Base-by-base conservation (phyloP, 2,797 vertebrate genomes). In the Dipus sagitta region DNA sequence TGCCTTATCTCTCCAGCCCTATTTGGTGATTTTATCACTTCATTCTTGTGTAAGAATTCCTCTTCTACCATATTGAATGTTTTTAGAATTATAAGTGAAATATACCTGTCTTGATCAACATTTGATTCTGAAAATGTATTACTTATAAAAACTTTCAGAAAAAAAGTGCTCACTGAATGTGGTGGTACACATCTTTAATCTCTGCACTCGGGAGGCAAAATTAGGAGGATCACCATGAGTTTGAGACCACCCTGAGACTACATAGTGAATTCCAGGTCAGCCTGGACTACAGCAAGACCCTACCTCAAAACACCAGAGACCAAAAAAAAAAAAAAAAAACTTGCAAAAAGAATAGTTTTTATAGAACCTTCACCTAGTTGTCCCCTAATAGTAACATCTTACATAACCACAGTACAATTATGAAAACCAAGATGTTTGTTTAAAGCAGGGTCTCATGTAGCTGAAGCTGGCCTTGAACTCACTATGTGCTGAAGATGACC, bases 41-140 rank as follows among this genome's bases (percentile, higher is more conserved):
- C 81, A 79, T 89, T 92, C 71, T 54, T 74, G 62, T 82, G 60
- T 38, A 86, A 81, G 18, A 91, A 92, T 32, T 92, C 38, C 64
- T 70, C 34, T 9, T 64, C 30, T 88, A 75, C 24, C 68, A 71
- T 18, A 38, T 30, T 70, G 78, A 83, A 38, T 74, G 83, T 74
- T 67, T 83, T 90, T 58, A 75, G 62, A 90, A 80, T 75, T 92
- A 15, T 74, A 92, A 86, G 34, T 21, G n/a, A 79, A 24, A 86
- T 64, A 91, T 75, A 75, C 12, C 42, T 62, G 54, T 30, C 60
- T 92, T 85, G 80, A 72, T 85, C 68, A 75, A 93, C 11, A 54
- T 92, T 32, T 74, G 32, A 92, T 72, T 86, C 38, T 82, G 67
- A 83, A 83, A 79, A 62, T 38, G 38, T 38, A 38, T 38, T 80